Conservation (phyloP, 2,797 vertebrate species). For the Synanceia verrucosa region DNA sequence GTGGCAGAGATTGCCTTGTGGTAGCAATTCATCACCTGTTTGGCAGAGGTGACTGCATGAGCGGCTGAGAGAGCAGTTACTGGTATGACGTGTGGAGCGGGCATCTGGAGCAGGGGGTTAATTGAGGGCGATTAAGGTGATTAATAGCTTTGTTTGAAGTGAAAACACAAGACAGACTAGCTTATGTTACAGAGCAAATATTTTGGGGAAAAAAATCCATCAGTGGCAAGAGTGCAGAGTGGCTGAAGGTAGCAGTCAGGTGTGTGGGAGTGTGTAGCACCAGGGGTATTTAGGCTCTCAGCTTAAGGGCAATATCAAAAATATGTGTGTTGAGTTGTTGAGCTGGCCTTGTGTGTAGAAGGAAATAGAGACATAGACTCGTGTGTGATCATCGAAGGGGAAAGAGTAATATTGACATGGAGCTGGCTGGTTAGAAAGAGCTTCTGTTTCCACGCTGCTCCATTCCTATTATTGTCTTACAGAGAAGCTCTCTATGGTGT, state of each 20-base stretch:
- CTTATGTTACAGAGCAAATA: slow-evolving; percentile 88
- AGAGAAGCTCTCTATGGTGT: slow-evolving; percentile 8
- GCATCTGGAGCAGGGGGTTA: slow-evolving; percentile 83
- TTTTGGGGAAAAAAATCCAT: slow-evolving; percentile 82
- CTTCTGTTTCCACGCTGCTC: slow-evolving; percentile 61
- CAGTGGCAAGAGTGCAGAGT: slow-evolving; percentile 59
- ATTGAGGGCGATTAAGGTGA: slow-evolving; percentile 90
- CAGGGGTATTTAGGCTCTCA: slow-evolving; percentile 33
- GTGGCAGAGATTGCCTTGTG: slow-evolving; percentile 64
- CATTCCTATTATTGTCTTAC: slow-evolving; percentile 56
- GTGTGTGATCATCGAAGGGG: slow-evolving; percentile 53
- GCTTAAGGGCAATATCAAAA: slow-evolving; percentile 53
- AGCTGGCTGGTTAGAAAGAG: slow-evolving; percentile 57
- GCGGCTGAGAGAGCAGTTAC: slow-evolving; percentile 54
- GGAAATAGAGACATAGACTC: slow-evolving; percentile 44
- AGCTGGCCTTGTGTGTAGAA: slow-evolving; percentile 13
- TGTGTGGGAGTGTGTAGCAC: slow-evolving; percentile 32
- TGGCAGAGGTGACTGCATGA: slow-evolving; percentile 69
- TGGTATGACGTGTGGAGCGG: slow-evolving; percentile 71
- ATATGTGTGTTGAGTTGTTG: slow-evolving; percentile 44
- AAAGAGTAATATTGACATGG: slow-evolving; percentile 77
- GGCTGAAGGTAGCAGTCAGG: slow-evolving; percentile 53
- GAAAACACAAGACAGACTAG: slow-evolving; percentile 86
- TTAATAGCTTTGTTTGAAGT: slow-evolving; percentile 88
- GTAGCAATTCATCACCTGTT: slow-evolving; percentile 78